Conservation (phyloP, 2,797 vertebrate genomes). For the Rhodeus uyekii region DNA sequence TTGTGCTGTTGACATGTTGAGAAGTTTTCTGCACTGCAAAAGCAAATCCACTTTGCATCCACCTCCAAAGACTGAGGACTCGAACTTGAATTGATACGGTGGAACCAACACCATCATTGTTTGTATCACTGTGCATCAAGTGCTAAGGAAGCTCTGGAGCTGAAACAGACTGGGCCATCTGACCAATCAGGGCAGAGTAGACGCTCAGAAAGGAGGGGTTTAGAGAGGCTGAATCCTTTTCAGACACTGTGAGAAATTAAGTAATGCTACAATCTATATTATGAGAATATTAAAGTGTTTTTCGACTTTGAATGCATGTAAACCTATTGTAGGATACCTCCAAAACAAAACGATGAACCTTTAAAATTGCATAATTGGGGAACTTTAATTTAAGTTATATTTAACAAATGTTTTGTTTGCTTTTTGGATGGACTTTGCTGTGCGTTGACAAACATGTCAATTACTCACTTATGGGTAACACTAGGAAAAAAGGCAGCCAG, state of each 20-base stretch:
- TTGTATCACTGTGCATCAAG: neutral
- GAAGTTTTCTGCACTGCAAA: too few relatives aligned
- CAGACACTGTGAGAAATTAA: neutral
- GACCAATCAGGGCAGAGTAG: neutral
- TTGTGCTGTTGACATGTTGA: too few relatives aligned
- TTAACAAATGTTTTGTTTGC: neutral
- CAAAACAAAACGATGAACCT: neutral
- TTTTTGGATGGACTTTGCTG: neutral
- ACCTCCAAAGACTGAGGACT: neutral
- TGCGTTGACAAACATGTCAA: neutral
- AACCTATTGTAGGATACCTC: neutral
- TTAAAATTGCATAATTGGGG: neutral
- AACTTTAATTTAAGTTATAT: neutral
- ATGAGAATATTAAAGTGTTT: neutral
- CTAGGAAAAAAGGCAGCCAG: constrained; percentile 97
- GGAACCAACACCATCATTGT: neutral
- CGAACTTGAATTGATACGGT: too few relatives aligned
- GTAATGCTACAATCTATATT: neutral
- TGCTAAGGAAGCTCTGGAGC: neutral
- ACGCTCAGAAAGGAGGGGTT: neutral
- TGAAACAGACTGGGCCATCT: neutral
- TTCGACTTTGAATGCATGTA: neutral
- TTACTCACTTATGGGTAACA: constrained; percentile 90
- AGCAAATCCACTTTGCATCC: too few relatives aligned
- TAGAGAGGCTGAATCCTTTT: neutral